These are phyloP conservation scores for Oscheius sp. DNA, from an alignment of 2,888 invertebrate species.

Conservation along the genomic window DNA sequence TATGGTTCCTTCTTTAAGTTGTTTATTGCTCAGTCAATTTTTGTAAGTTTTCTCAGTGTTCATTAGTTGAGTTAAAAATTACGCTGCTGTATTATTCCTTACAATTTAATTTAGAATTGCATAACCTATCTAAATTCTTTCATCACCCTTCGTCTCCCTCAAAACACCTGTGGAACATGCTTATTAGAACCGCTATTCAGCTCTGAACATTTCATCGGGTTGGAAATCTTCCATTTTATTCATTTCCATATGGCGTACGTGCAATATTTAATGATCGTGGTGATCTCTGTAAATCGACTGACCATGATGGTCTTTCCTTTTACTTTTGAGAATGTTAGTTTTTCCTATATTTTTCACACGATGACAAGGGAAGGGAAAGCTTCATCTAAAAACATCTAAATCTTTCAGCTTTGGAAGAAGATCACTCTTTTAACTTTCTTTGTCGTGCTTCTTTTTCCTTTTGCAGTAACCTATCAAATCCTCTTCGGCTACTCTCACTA, in stretches of 20 bases:
- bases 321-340: too few species aligned
- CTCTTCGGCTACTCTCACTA: too few species aligned
- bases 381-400: too few species aligned
- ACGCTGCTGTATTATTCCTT: too few species aligned
- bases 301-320: too few species aligned
- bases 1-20: background rate
- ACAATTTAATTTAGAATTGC: background rate
- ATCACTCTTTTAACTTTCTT: too few species aligned
- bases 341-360: too few species aligned
- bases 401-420: too few species aligned
- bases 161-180: background rate
- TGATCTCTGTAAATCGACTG: background rate
- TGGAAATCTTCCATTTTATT: background rate
- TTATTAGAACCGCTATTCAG: background rate
- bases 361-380: too few species aligned
- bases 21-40: background rate
- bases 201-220: background rate
- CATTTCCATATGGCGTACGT: background rate
- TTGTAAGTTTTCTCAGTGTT: background rate
- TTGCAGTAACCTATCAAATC: too few species aligned
- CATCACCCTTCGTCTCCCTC: background rate
- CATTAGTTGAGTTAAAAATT: too few species aligned
- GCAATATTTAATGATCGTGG: background rate
- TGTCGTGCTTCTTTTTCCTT: too few species aligned
- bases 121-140: background rate